These are phyloP conservation scores for Orchesellides sinensis DNA, from an alignment of 2,888 invertebrate genomes.

Conservation along the genomic window DNA sequence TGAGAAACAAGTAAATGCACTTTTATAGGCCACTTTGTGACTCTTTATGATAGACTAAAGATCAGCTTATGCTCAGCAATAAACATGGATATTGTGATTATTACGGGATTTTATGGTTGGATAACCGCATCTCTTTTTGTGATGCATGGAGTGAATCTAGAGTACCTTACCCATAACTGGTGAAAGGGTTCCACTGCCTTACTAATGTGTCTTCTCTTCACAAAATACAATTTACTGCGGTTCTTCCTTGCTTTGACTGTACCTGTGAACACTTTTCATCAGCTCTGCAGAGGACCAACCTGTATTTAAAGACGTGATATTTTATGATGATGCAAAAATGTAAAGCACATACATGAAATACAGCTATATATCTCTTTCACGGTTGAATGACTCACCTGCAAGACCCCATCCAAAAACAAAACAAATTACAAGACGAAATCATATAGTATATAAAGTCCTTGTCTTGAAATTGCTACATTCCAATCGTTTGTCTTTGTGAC, in stretches of 20 bases:
- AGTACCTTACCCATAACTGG: too few species aligned
- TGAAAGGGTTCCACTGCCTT: too few species aligned
- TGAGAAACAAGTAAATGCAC: too few species aligned
- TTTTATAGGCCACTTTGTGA: conserved; percentile 54
- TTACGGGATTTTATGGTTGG: conserved; percentile 63
- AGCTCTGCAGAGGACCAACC: conserved; percentile 22
- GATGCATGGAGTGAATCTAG: conserved; percentile 6
- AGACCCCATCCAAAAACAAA: conserved; percentile 41
- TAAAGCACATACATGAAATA: conserved; percentile 33
- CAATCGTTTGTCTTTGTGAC: not conserved
- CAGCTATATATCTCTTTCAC: conserved; percentile 25
- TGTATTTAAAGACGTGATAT: conserved; percentile 38
- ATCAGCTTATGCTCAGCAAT: conserved; percentile 53
- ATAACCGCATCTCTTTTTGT: conserved; percentile 49
- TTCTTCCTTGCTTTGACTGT: not conserved
- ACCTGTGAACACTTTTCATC: conserved; percentile 10
- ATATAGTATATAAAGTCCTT: not conserved
- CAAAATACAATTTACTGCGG: not conserved
- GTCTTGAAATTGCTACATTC: not conserved
- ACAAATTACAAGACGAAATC: not conserved
- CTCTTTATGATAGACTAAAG: conserved; percentile 38
- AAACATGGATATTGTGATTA: conserved; percentile 62
- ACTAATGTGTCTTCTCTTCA: not conserved
- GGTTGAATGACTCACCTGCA: conserved; percentile 38
- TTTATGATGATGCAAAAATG: conserved; percentile 52